Evolutionary conservation across 2,797 vertebrate species (phyloP).

Genomic region (Eupleurogrammus muticus): DNA sequence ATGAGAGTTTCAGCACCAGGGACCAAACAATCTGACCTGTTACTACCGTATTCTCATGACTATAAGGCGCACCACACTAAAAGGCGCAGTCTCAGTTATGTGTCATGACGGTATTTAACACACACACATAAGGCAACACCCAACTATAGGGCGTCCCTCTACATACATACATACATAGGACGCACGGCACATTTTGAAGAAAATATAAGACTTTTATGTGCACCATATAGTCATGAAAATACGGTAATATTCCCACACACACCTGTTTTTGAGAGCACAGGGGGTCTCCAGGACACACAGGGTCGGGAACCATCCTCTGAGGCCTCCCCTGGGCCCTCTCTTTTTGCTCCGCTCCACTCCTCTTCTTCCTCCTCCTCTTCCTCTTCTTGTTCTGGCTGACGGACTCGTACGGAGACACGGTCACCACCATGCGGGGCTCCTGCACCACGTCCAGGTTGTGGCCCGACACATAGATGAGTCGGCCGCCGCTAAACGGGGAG

Average conservation of each 20-base stretch:
- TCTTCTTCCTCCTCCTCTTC: slow-evolving; percentile 56
- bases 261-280: slow-evolving; percentile 84
- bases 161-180: not conserved
- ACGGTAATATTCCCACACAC: not conserved
- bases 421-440: slow-evolving; percentile 91
- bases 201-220: too few species aligned
- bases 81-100: too few species aligned
- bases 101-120: too few species aligned
- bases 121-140: not conserved
- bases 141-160: too few species aligned
- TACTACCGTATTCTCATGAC: too few species aligned
- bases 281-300: slow-evolving; percentile 74
- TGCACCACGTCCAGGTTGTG: slow-evolving; percentile 95
- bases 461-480: slow-evolving; percentile 88
- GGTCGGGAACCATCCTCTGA: slow-evolving; percentile 80
- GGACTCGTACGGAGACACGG: slow-evolving; percentile 74
- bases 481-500: slow-evolving; percentile 88
- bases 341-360: slow-evolving; percentile 23
- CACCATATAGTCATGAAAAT: too few species aligned
- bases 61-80: too few species aligned
- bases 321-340: slow-evolving; percentile 53
- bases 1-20: not conserved
- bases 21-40: not conserved
- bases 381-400: slow-evolving; percentile 49
- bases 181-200: too few species aligned